A percentile compares a stretch with the other conserved stretches of the same genome.
Conservation (phyloP, 1,140 invertebrate genomes). For the Diuraphis noxia region DNA sequence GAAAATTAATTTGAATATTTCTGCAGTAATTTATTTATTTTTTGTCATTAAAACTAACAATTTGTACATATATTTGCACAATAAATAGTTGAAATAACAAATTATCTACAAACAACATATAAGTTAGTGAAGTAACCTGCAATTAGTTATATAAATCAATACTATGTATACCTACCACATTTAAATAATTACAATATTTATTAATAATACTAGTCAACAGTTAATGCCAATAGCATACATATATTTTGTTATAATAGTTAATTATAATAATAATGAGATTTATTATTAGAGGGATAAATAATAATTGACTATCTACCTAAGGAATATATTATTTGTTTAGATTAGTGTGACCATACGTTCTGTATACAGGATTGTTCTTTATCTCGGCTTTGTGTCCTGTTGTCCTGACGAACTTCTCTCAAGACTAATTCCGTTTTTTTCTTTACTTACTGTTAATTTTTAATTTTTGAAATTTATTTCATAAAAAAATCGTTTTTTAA, state of each 20-base stretch:
- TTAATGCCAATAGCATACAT: neutral
- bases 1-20: neutral
- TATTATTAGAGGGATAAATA: too few species aligned
- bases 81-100: neutral
- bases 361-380: too few species aligned
- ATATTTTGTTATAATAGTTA: neutral
- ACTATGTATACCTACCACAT: neutral
- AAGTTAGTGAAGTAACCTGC: neutral
- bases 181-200: neutral
- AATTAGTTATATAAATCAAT: neutral
- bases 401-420: too few species aligned
- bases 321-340: too few species aligned
- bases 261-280: neutral
- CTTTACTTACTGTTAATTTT: too few species aligned
- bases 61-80: neutral
- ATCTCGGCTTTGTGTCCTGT: too few species aligned
- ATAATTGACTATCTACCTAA: too few species aligned
- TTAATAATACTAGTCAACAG: neutral
- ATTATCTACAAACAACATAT: neutral
- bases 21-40: neutral
- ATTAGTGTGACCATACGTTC: too few species aligned
- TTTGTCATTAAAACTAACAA: neutral
- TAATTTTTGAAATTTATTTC: too few species aligned
- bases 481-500: too few species aligned
- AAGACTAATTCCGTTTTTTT: too few species aligned